phyloP scores from a whole-genome alignment of 1,140 invertebrate genomes.

The Manduca sexta region DNA sequence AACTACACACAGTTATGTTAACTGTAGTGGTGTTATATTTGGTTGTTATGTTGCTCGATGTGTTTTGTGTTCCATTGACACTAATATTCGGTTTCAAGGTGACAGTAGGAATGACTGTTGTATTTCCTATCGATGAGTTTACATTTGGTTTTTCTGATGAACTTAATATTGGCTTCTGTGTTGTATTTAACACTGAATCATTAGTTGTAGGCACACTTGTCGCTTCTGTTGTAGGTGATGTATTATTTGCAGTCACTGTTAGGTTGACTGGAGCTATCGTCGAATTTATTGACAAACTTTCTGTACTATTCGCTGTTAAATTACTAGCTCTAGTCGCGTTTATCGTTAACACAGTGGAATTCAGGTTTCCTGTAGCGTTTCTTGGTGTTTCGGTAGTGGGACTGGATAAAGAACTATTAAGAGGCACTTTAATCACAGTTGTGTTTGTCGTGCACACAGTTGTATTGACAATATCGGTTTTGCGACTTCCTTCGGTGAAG shows the following conservation, averaged over 20 bases:
- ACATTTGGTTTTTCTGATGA: neutral
- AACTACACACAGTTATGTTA: constrained; percentile 21
- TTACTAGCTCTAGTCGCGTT: too few relatives aligned
- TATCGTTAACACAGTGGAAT: constrained; percentile 1
- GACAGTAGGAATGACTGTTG: neutral
- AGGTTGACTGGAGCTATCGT: neutral
- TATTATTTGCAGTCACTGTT: neutral
- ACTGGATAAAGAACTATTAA: neutral
- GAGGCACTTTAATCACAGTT: constrained; percentile 9
- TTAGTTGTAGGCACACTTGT: neutral
- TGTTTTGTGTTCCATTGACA: neutral
- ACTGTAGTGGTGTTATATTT: constrained; percentile 1
- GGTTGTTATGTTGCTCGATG: neutral
- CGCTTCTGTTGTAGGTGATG: neutral
- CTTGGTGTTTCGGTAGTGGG: neutral
- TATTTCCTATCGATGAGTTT: too few relatives aligned
- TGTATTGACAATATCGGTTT: constrained; percentile 17
- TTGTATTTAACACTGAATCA: neutral
- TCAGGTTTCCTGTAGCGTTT: constrained; percentile 8
- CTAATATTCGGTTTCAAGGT: neutral
- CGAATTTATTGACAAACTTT: neutral
- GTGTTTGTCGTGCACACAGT: constrained; percentile 31
- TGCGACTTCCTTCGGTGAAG: constrained; percentile 39
- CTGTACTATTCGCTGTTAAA: too few relatives aligned
- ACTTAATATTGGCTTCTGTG: neutral